phyloP scores from a whole-genome alignment of 2,113 vertebrate genomes.

The Brachirus orientalis region DNA sequence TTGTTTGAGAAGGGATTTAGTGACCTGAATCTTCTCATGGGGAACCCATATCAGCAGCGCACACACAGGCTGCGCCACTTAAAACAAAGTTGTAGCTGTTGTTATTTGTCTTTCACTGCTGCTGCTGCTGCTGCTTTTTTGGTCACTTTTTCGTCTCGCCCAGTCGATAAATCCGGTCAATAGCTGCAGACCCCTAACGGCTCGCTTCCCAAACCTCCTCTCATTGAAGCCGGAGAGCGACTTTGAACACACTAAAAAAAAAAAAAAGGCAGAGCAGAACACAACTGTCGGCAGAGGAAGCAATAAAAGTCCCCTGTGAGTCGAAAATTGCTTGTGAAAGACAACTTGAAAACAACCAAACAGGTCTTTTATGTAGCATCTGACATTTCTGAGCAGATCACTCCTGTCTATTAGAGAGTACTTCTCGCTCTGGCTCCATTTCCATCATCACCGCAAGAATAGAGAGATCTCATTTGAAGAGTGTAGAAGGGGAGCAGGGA shows the following conservation, averaged over 20 bases:
- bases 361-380: constrained; percentile 7
- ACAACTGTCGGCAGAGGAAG: constrained; percentile 12
- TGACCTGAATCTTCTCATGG: constrained; percentile 60
- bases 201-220: constrained; percentile 19
- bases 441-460: constrained; percentile 4
- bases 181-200: constrained; percentile 23
- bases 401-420: constrained; percentile 21
- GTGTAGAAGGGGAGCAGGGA: constrained; percentile 24
- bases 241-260: constrained; percentile 35
- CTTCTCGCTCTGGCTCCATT: constrained; percentile 20
- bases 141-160: constrained; percentile 25
- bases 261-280: constrained; percentile 22
- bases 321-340: constrained; percentile 34
- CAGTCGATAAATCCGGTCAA: constrained; percentile 48
- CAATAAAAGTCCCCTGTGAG: constrained; percentile 31
- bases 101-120: constrained; percentile 16
- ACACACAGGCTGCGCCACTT: constrained; percentile 52
- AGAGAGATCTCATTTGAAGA: constrained; percentile 42
- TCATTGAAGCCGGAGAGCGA: constrained; percentile 15
- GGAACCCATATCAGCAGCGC: constrained; percentile 66
- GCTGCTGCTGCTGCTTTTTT: constrained; percentile 46
- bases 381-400: constrained; percentile 28
- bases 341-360: constrained; percentile 16
- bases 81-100: constrained; percentile 10
- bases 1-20: constrained; percentile 57